These are phyloP conservation scores for Glossosoma conforme DNA, from an alignment of 1,140 invertebrate species.

Conservation along the genomic window DNA sequence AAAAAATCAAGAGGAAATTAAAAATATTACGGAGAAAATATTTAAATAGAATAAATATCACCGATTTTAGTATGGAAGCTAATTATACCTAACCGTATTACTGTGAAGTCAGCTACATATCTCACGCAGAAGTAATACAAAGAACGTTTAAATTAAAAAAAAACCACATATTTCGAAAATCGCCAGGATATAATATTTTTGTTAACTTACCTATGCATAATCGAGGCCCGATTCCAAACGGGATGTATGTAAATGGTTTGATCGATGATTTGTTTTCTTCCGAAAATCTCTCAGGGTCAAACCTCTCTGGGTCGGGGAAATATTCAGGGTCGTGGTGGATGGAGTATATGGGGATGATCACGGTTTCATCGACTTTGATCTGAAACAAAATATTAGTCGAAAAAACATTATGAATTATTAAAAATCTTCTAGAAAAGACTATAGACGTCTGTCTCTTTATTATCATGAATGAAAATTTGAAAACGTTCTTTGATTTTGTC, in stretches of 20 bases:
- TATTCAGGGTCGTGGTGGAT: slow-evolving; percentile 25
- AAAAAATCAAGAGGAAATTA: no score
- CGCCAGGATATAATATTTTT: slow-evolving; percentile 3
- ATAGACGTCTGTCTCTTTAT: background rate
- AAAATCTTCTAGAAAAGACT: background rate
- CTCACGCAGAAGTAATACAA: no score
- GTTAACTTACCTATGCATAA: slow-evolving; percentile 30
- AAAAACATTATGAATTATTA: background rate
- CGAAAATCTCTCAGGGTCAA: slow-evolving; percentile 44
- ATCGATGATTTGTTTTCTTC: slow-evolving; percentile 34
- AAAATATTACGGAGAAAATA: no score
- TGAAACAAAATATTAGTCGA: slow-evolving; percentile 1
- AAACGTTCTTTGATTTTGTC: background rate
- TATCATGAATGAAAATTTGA: background rate
- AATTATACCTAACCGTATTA: no score
- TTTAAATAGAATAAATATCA: no score
- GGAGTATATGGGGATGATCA: slow-evolving; percentile 21
- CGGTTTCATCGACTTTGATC: slow-evolving; percentile 21
- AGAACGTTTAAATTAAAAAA: no score
- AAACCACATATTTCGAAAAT: no score
- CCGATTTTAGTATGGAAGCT: no score
- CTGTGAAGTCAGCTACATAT: no score
- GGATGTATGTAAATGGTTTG: slow-evolving; percentile 42
- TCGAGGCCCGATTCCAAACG: slow-evolving; percentile 51
- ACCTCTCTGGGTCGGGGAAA: slow-evolving; percentile 30